Base-by-base conservation (phyloP, 2,113 vertebrate species). In the Elephas maximus region DNA sequence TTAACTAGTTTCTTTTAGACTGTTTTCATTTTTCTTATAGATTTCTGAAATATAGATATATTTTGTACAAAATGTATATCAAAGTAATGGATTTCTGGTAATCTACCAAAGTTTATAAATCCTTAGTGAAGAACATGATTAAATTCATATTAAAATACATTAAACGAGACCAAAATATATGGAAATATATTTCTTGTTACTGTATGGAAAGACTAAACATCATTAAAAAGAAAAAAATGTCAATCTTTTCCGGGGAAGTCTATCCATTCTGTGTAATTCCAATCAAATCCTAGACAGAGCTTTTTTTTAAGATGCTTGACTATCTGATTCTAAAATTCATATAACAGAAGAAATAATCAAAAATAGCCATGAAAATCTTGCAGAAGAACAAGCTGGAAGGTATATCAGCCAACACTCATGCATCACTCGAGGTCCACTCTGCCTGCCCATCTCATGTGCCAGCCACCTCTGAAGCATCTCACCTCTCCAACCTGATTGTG, bases 261-360 rank as follows among this genome's bases (percentile, higher is more conserved):
- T 73, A 71, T 82, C 48, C 48, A 23, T 37, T 80, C 57, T 67
- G 30, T 67, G 1, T 26, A 87, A 67, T 60, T 81, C 3, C 7
- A 90, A 60, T 87, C 12, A 67, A 93, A 90, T 44, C 11, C 53
- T 57, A 57, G 53, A 57, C 53, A 17, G 53, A 57, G 53, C 53
- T 57, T 57, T 57, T 57, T 6, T 62, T 78, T 53, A 12, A 57
- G 21, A 77, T 86, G 60, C 30, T 63, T 74, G 41, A 65, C 73
- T 67, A 91, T 88, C 57, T 91, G n/a, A 53, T 83, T 57, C 24
- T n/a, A 71, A 77, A 87, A 44, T 78, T 83, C 20, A 63, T 30
- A 3, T 24, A 77, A 26, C 71, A 78, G 41, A 67, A 8, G 28
- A 88, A 88, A 91, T n/a, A 71, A 88, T 71, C 20, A 65, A 83